Percentiles rank a stretch among this genome's conserved stretches.
Evolutionary conservation across 1,140 invertebrate genomes (phyloP).

Genomic region (Stratiolaelaps scimitus): DNA sequence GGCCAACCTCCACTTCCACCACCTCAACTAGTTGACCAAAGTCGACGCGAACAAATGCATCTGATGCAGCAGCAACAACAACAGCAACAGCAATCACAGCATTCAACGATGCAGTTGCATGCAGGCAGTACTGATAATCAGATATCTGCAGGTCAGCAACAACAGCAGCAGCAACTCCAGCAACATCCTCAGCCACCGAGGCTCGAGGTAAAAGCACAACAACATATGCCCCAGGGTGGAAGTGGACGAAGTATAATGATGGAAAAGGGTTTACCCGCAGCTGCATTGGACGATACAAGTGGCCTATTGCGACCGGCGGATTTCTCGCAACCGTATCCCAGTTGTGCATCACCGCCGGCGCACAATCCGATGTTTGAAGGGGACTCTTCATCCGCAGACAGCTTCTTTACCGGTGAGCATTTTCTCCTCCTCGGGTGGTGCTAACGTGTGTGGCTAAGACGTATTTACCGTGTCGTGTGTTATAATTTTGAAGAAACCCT

Average conservation of each 20-base stretch:
- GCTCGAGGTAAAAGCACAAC: too few relatives aligned
- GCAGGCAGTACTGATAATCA: too few relatives aligned
- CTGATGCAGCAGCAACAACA: conserved; percentile 2
- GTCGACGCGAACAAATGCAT: conserved; percentile 1
- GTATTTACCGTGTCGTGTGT: too few relatives aligned
- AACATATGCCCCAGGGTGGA: too few relatives aligned
- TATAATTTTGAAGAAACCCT: too few relatives aligned
- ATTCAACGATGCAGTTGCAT: background rate
- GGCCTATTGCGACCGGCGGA: conserved; percentile 5
- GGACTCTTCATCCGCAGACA: conserved; percentile 12
- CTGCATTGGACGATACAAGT: background rate
- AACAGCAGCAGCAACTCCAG: conserved; percentile 27
- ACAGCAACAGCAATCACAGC: conserved; percentile 27
- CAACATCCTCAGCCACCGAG: conserved; percentile 1
- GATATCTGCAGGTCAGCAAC: conserved; percentile 7
- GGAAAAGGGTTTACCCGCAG: conserved; percentile 31
- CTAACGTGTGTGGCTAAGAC: too few relatives aligned
- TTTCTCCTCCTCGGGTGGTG: too few relatives aligned
- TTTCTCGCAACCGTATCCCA: conserved; percentile 19
- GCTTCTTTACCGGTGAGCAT: conserved; percentile 2
- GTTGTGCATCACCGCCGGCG: conserved; percentile 18
- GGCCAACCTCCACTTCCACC: background rate
- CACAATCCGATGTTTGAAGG: conserved; percentile 23
- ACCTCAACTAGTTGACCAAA: background rate
- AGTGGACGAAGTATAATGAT: conserved; percentile 26